Percentiles rank a stretch among this genome's conserved stretches.
Evolutionary conservation across 2,888 invertebrate species (phyloP).

Genomic region (Scotopteryx bipunctaria): DNA sequence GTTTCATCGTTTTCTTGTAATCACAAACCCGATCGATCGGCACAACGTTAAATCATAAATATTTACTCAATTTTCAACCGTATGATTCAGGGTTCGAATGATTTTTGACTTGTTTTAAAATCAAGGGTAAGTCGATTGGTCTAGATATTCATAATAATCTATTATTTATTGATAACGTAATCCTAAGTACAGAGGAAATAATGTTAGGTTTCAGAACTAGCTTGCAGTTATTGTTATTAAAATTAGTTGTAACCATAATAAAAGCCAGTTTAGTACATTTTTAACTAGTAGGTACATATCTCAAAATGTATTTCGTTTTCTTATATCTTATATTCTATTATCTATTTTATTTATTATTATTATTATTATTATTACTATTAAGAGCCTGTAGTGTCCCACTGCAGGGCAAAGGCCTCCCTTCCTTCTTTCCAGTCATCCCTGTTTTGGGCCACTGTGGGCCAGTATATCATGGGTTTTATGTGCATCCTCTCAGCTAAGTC

Average conservation of each 20-base stretch:
- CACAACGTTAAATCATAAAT: slow-evolving; percentile 45
- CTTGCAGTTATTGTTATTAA: neutral
- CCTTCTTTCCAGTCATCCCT: no score
- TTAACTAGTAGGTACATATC: no score
- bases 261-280: no score
- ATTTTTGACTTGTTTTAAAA: slow-evolving; percentile 24
- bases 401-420: no score
- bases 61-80: slow-evolving; percentile 45
- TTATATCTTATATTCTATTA: no score
- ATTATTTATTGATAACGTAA: slow-evolving; percentile 14
- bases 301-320: no score
- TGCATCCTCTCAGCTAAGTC: no score
- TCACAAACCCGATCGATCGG: slow-evolving; percentile 41
- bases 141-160: slow-evolving; percentile 19
- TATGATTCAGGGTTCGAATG: slow-evolving; percentile 39
- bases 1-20: slow-evolving; percentile 3
- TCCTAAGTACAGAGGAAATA: neutral
- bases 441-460: no score
- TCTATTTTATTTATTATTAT: no score
- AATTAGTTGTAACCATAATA: neutral
- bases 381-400: no score
- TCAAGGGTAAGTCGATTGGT: slow-evolving; percentile 17
- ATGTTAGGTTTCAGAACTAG: neutral
- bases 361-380: no score
- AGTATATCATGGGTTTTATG: no score